Conservation (phyloP, 2,888 invertebrate genomes). For the Synanthedon andrenaeformis region DNA sequence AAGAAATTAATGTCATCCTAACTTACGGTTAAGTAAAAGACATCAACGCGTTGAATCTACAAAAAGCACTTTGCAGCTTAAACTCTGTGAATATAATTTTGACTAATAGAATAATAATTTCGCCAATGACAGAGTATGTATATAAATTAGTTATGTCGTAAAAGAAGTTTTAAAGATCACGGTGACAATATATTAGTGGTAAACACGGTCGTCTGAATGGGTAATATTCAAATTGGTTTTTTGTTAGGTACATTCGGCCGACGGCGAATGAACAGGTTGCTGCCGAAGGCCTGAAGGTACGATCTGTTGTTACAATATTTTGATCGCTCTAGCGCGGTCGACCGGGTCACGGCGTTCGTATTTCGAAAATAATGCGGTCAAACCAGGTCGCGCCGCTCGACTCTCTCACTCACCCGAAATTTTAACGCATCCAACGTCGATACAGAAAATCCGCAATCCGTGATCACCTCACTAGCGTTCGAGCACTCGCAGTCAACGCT, state of each 20-base stretch:
- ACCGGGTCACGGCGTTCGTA: conserved; percentile 65
- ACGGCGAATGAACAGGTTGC: conserved; percentile 16
- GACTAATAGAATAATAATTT: too few species aligned
- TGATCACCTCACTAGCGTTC: conserved; percentile 32
- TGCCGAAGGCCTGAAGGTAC: conserved; percentile 39
- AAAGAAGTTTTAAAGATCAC: too few species aligned
- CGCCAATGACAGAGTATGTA: too few species aligned
- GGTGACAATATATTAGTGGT: too few species aligned
- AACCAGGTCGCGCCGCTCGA: conserved; percentile 61
- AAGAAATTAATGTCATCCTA: too few species aligned
- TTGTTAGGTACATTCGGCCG: not conserved
- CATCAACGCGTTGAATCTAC: conserved; percentile 52
- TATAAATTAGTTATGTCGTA: too few species aligned
- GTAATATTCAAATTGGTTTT: not conserved
- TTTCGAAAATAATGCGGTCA: conserved; percentile 70
- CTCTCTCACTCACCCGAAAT: conserved; percentile 68
- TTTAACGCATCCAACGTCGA: conserved; percentile 66
- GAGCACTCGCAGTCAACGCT: conserved; percentile 43
- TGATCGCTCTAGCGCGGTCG: conserved; percentile 60
- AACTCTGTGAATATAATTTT: too few species aligned
- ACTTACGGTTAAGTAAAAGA: conserved; percentile 48
- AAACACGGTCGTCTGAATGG: too few species aligned
- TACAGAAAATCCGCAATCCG: conserved; percentile 43
- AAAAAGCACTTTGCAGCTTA: conserved; percentile 3
- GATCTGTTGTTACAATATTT: conserved; percentile 54